Evolutionary conservation across 2,113 vertebrate genomes (phyloP).

Genomic region (Eulemur rufifrons): DNA sequence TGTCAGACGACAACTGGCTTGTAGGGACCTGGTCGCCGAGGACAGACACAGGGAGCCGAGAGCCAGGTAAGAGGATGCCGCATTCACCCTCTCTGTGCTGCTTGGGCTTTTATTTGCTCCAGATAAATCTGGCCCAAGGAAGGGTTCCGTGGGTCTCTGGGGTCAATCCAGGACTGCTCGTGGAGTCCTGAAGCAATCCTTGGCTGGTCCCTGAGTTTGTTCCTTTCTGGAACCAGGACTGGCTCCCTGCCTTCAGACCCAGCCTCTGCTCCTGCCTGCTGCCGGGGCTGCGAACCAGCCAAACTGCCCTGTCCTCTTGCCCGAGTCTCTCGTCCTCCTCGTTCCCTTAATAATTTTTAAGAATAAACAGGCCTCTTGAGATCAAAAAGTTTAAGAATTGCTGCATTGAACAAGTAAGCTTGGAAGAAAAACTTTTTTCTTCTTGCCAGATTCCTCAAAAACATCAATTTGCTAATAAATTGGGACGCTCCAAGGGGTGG

Average conservation of each 20-base stretch:
- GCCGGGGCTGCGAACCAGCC: neutral
- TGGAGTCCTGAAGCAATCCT: neutral
- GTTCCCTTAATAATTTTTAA: neutral
- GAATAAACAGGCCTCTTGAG: neutral
- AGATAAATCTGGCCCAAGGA: neutral
- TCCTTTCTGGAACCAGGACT: neutral
- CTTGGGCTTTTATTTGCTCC: neutral
- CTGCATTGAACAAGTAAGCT: neutral
- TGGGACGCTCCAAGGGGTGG: neutral
- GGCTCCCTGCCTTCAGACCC: neutral
- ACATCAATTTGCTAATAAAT: neutral
- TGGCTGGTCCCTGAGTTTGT: neutral
- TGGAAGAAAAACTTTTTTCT: neutral
- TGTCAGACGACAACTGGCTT: neutral
- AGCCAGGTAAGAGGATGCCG: neutral
- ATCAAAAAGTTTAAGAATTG: neutral
- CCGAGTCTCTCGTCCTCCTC: neutral
- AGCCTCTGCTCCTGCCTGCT: neutral
- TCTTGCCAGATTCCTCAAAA: neutral
- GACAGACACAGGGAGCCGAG: neutral
- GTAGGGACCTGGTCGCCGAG: neutral
- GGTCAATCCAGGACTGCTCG: neutral
- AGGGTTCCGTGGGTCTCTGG: neutral
- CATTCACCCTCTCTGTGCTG: neutral
- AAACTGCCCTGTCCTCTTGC: rapidly evolving